Evolutionary conservation across 1,140 invertebrate genomes (phyloP), one percentile per base, ranked within the genome.

Genomic region (Micrasema longulum): DNA sequence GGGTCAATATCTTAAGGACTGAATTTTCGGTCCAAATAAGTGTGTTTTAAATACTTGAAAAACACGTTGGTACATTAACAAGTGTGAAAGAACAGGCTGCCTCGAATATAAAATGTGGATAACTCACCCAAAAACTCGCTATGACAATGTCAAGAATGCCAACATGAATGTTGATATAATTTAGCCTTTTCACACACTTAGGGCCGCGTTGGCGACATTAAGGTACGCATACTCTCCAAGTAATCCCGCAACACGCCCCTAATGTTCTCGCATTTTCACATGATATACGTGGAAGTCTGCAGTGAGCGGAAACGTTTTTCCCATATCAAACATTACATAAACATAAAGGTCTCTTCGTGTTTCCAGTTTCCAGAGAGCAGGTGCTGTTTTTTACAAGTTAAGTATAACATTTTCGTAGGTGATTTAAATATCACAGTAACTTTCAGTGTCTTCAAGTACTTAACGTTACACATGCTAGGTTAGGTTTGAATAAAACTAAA

Each of bases 231-330:
- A 62, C 71, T 66, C 23, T 47, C 63, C 47, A 45, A 67, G 69
- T 74, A 74, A 71, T 71, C 68, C 73, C 62, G 31, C 31, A 60
- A 47, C 69, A 70, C 43, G 65, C 67, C 45, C 57, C 48, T 68
- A 68, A 67, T 67, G 45, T 64, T 74, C 38, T 65, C 72, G 38
- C 41, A 67, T 52, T 62, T 68, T 57, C 63, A 26, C 55, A 60
- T 69, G 66, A 60, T 41, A 41, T 60, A 60, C 36, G 35, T 18
- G n/a, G 14, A 41, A 18, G 20, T 60, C 35, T 38, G 22, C 55
- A 16, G 55, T 60, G 35, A 60, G 55, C 9, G 35, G 16, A 53
- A 60, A 43, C 36, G 36, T 16, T 41, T 60, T 38, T 60, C 35
- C 36, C 55, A 60, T 41, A 60, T 60, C 36, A 60, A 60, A 41